A percentile compares a stretch with the other conserved stretches of the same genome.
Conservation (phyloP, 1,140 invertebrate genomes). For the Lepidurus arcticus region DNA sequence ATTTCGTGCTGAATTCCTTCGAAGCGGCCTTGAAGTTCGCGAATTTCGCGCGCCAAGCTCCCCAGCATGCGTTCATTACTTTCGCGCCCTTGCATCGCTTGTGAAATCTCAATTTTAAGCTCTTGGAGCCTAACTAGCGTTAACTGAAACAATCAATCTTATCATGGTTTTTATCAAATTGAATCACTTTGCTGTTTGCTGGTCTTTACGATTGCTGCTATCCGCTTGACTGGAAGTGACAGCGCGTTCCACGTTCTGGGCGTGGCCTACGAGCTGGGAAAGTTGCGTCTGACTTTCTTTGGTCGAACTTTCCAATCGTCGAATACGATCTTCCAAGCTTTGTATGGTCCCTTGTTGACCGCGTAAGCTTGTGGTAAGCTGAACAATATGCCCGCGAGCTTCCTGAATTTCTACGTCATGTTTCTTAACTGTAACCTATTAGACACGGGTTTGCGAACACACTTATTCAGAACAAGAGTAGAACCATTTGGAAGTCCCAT, state of each 20-base stretch:
- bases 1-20: background rate
- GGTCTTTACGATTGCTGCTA: background rate
- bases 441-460: background rate
- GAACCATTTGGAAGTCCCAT: background rate
- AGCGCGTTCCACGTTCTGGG: constrained; percentile 10
- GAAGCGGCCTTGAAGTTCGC: background rate
- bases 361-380: background rate
- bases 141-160: background rate
- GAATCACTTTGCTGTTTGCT: background rate
- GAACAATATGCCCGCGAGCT: constrained; percentile 3
- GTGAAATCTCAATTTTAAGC: background rate
- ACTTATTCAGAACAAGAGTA: background rate
- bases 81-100: background rate
- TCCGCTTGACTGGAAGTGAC: background rate
- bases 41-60: background rate
- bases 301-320: background rate
- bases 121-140: background rate
- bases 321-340: background rate
- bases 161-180: background rate
- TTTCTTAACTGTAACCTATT: constrained; percentile 7
- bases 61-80: constrained; percentile 12
- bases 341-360: background rate
- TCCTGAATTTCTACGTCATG: constrained; percentile 18
- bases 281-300: constrained; percentile 1
- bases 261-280: constrained; percentile 2